Evolutionary conservation across 2,797 vertebrate genomes (phyloP), one percentile per base, ranked within the genome.

Genomic region (Aplochiton taeniatus): DNA sequence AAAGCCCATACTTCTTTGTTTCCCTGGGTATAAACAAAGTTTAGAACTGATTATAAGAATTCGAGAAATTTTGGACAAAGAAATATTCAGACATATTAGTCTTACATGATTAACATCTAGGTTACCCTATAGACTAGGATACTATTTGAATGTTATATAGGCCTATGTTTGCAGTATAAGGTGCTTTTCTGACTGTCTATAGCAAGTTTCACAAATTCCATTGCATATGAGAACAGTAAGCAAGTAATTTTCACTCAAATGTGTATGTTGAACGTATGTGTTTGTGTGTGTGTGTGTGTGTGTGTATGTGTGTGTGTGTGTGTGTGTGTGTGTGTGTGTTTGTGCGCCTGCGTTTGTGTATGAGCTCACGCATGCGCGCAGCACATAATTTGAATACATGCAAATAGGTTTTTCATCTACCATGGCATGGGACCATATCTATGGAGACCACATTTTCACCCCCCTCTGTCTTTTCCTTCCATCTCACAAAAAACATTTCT

Each of bases 391-490:
- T 90, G 83, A 91, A 90, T 91, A 85, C 83, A 90, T 89, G 87
- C 84, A 90, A 89, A 90, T 88, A 70, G 77, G 16, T 44, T 49
- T 72, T 78, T 76, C 74, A 78, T 80, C 81, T 69, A 83, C 69
- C 68, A n/a, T 86, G 84, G 89, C 87, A 88, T 84, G 73, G 58
- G 87, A 84, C 85, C 87, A 89, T 76, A 87, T 85, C 90, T 89
- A 92, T 92, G 83, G 90, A 87, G 91, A 92, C 90, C 82, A 83
- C 78, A 83, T 85, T 82, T 68, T 84, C 66, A 76, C 73, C 70
- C 78, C 80, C 61, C 48, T 51, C 41, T 76, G 74, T 72, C 81
- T 75, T 51, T 62, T 85, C 72, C 75, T 14, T 41, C 31, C 31
- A 51, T 51, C 50, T 53, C 52, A 31, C 31, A 31, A 31, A 2